These are phyloP conservation scores for Parazoanthus swiftii DNA, from an alignment of 92 coral and sea anemone species.

Conservation along the genomic window DNA sequence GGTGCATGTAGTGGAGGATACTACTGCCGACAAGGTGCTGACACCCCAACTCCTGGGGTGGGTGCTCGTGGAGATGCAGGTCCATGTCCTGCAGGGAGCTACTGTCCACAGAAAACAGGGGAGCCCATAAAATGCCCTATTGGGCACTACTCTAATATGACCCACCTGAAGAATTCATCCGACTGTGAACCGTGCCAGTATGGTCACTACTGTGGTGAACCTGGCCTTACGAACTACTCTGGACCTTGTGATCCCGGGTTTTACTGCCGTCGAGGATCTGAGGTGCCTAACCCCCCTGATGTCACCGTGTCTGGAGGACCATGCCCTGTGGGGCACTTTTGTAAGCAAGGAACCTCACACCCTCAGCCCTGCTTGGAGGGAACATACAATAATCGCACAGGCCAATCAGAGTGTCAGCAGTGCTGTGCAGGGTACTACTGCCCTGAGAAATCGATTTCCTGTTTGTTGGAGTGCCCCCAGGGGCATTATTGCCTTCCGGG, in stretches of 20 bases:
- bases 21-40: slow-evolving; percentile 86
- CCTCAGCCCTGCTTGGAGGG: slow-evolving; percentile 91
- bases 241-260: slow-evolving; percentile 93
- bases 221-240: slow-evolving; percentile 76
- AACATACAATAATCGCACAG: slow-evolving; percentile 90
- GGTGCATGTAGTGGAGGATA: slow-evolving; percentile 86
- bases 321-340: slow-evolving; percentile 94
- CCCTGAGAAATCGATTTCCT: slow-evolving; percentile 80
- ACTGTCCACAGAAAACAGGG: slow-evolving; percentile 85
- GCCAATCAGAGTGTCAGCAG: slow-evolving; percentile 74
- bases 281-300: slow-evolving; percentile 83
- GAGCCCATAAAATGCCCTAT: slow-evolving; percentile 86
- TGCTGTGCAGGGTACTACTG: slow-evolving; percentile 95
- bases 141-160: slow-evolving; percentile 89
- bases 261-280: slow-evolving; percentile 88
- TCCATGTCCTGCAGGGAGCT: slow-evolving; percentile 90
- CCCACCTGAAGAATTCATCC: slow-evolving; percentile 61
- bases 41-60: slow-evolving; percentile 80
- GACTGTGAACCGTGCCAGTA: slow-evolving; percentile 82
- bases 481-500: slow-evolving; percentile 91
- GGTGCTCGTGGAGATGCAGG: slow-evolving; percentile 86
- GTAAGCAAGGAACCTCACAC: slow-evolving; percentile 83
- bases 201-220: slow-evolving; percentile 90
- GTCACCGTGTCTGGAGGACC: slow-evolving; percentile 93
- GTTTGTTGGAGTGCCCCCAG: slow-evolving; percentile 79